Evolutionary conservation across 2,888 invertebrate species (phyloP).

Genomic region (Epirrhoe alternata): DNA sequence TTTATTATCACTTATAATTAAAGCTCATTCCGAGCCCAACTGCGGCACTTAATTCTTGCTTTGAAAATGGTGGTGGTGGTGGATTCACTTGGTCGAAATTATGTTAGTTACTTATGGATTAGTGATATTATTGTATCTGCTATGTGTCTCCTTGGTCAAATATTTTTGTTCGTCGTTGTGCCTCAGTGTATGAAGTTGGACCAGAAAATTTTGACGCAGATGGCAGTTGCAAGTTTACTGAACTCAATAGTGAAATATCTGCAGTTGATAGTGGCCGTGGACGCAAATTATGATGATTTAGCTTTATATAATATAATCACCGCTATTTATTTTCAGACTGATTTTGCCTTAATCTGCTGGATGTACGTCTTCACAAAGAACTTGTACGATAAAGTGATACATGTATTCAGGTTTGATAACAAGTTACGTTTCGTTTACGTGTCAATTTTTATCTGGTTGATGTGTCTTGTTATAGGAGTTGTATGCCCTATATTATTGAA

Average conservation of each 20-base stretch:
- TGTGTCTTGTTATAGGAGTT: constrained; percentile 4
- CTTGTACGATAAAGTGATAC: constrained; percentile 16
- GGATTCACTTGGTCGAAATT: not conserved
- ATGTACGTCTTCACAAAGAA: constrained; percentile 25
- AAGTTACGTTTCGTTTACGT: constrained; percentile 9
- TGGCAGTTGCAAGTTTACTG: constrained; percentile 11
- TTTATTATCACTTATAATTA: too few relatives aligned
- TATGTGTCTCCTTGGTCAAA: constrained; percentile 14
- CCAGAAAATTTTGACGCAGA: constrained; percentile 26
- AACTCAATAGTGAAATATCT: constrained; percentile 6
- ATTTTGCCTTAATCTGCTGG: constrained; percentile 9
- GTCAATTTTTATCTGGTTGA: constrained; percentile 16
- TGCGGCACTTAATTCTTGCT: too few relatives aligned
- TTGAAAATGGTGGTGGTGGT: constrained; percentile 15
- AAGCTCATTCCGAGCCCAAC: too few relatives aligned
- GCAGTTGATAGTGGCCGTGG: too few relatives aligned
- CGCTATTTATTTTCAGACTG: constrained; percentile 3
- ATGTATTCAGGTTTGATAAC: constrained; percentile 7
- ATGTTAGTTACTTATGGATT: constrained; percentile 6
- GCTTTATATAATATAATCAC: too few relatives aligned
- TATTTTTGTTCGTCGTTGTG: constrained; percentile 21
- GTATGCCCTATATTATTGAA: constrained; percentile 5
- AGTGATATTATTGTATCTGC: constrained; percentile 3
- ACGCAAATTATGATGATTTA: too few relatives aligned
- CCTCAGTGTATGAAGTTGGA: constrained; percentile 24